phyloP scores from a whole-genome alignment of 2,797 vertebrate species.

The Prionace glauca region DNA sequence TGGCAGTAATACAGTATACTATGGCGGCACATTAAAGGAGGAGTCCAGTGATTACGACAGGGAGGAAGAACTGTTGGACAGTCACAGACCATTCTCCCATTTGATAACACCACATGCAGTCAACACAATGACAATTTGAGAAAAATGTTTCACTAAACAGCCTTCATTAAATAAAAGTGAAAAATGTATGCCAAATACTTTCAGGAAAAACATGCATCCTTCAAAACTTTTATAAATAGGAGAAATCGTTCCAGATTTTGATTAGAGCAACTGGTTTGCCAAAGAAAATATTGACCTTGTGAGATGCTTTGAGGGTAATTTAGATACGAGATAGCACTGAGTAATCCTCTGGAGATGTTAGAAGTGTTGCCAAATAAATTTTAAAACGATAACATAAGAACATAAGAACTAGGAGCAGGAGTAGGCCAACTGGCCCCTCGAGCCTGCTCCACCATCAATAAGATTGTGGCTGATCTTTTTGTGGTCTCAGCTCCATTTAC shows the following conservation, averaged over 20 bases:
- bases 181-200: not conserved
- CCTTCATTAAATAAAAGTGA: slow-evolving; percentile 11
- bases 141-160: not conserved
- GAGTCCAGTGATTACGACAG: not conserved
- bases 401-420: too few species aligned
- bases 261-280: not conserved
- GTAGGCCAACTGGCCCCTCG: too few species aligned
- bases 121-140: not conserved
- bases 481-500: too few species aligned
- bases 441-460: too few species aligned
- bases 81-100: not conserved
- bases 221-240: not conserved
- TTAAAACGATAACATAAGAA: not conserved
- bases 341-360: not conserved
- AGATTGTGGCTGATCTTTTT: too few species aligned
- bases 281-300: not conserved
- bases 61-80: not conserved
- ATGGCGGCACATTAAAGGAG: not conserved
- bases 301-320: not conserved
- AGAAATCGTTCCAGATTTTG: slow-evolving; percentile 10
- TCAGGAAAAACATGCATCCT: not conserved
- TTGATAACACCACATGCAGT: not conserved
- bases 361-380: not conserved
- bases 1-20: not conserved
- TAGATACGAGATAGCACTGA: slow-evolving; percentile 6